Evolutionary conservation across 1,140 invertebrate genomes (phyloP).

Genomic region (Ceratoteleas bidentatus): DNA sequence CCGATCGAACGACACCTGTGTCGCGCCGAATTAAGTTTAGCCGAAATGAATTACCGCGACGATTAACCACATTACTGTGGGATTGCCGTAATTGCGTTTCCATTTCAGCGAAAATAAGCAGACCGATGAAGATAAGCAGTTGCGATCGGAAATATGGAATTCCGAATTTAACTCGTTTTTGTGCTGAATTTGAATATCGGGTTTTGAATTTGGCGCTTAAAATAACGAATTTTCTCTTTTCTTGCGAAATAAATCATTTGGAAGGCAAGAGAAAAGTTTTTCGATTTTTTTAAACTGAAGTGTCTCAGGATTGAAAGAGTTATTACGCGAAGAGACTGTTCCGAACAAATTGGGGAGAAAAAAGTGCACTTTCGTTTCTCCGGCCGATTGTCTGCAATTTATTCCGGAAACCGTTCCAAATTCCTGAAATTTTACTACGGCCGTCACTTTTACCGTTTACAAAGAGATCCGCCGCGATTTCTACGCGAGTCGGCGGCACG

Average conservation of each 20-base stretch:
- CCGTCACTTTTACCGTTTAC: constrained; percentile 47
- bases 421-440: constrained; percentile 20
- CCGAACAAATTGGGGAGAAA: too few species aligned
- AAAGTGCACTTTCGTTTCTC: too few species aligned
- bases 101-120: neutral
- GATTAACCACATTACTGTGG: constrained; percentile 28
- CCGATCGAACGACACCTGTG: constrained; percentile 13
- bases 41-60: constrained; percentile 17
- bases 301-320: too few species aligned
- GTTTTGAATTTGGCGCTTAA: neutral
- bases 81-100: constrained; percentile 20
- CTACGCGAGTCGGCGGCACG: neutral
- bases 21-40: constrained; percentile 15
- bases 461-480: constrained; percentile 2
- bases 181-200: too few species aligned
- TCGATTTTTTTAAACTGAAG: too few species aligned
- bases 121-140: neutral
- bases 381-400: too few species aligned
- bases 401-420: constrained; percentile 18
- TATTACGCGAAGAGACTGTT: too few species aligned
- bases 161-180: too few species aligned
- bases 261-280: too few species aligned
- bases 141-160: neutral
- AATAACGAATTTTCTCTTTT: neutral
- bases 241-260: neutral